These are phyloP conservation scores for Oxyruncus cristatus DNA, from an alignment of 2,113 vertebrate species.

Conservation along the genomic window DNA sequence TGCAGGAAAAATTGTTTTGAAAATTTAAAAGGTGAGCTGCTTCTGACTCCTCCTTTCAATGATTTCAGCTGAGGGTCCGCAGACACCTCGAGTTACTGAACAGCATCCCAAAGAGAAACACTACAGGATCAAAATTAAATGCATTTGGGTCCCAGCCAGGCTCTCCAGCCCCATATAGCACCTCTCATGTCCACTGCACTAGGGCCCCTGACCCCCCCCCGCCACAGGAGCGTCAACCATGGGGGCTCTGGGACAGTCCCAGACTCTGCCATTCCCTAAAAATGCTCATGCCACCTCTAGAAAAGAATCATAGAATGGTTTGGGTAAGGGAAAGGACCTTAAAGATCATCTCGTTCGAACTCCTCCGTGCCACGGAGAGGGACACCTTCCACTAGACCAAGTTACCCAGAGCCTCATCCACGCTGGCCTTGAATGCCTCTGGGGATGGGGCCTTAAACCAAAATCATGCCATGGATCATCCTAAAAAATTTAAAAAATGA, in stretches of 20 bases:
- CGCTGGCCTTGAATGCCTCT: not conserved
- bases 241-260: not conserved
- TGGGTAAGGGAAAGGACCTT: not conserved
- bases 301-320: not conserved
- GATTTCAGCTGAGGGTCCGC: not conserved
- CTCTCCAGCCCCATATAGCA: accelerated
- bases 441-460: not conserved
- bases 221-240: not conserved
- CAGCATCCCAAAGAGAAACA: not conserved
- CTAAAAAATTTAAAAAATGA: not conserved
- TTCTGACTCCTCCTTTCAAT: not conserved
- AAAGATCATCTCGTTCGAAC: not conserved
- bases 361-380: not conserved
- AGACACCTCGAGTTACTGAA: accelerated
- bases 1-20: not conserved
- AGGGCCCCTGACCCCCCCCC: not conserved
- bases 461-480: not conserved
- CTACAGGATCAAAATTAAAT: not conserved
- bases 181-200: accelerated
- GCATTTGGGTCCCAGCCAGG: not conserved
- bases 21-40: not conserved
- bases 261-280: not conserved
- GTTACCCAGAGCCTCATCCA: not conserved
- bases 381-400: not conserved
- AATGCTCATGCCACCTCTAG: accelerated